Evolutionary conservation across 2,888 invertebrate genomes (phyloP).

Genomic region (Argyresthia albistria): DNA sequence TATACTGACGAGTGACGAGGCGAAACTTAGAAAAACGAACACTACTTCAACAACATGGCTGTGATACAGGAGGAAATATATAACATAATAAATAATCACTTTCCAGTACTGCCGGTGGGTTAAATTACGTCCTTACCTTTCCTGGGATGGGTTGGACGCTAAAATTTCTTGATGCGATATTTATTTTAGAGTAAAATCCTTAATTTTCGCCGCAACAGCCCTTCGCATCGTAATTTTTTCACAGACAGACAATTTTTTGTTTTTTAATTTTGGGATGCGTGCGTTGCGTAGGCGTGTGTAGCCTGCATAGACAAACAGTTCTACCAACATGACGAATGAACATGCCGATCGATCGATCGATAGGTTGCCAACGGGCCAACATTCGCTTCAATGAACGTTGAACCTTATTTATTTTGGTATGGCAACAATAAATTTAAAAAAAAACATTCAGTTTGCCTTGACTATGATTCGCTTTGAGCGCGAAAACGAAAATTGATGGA

Average conservation of each 20-base stretch:
- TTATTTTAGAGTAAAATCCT: constrained; percentile 32
- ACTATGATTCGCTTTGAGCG: no score
- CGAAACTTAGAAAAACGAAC: constrained; percentile 68
- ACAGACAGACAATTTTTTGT: background rate
- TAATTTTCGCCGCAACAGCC: constrained; percentile 54
- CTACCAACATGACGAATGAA: no score
- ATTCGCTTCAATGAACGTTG: no score
- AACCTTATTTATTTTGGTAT: no score
- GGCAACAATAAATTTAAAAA: no score
- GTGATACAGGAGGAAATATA: constrained; percentile 68
- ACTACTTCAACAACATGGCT: constrained; percentile 69
- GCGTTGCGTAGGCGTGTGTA: no score
- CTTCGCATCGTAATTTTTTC: constrained; percentile 5
- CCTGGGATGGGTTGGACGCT: constrained; percentile 61
- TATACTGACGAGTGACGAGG: constrained; percentile 52
- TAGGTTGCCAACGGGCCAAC: no score
- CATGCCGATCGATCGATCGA: no score
- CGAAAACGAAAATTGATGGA: no score
- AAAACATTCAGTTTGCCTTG: no score
- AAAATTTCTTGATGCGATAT: constrained; percentile 57
- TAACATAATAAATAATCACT: constrained; percentile 69
- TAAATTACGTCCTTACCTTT: constrained; percentile 71
- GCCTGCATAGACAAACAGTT: no score
- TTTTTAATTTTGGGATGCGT: no score
- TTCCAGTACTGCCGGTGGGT: constrained; percentile 61